Percentiles rank a stretch among this genome's conserved stretches.
Evolutionary conservation across 2,888 invertebrate genomes (phyloP).

Genomic region (Eristalis arbustorum): DNA sequence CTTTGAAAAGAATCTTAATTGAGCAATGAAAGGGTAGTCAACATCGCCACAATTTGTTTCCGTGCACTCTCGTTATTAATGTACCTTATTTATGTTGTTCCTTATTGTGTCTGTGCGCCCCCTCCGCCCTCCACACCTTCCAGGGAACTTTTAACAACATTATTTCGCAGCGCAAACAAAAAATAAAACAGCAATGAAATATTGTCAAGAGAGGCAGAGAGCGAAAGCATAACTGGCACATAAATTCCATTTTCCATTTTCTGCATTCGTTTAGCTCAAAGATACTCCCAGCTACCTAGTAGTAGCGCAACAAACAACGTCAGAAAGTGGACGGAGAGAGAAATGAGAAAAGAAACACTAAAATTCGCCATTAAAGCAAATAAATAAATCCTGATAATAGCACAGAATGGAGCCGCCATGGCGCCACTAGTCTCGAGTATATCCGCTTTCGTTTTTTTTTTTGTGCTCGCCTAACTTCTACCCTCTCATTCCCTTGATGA

Average conservation of each 20-base stretch:
- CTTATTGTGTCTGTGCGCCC: not conserved
- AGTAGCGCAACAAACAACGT: constrained; percentile 4
- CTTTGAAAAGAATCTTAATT: not conserved
- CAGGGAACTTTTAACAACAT: not conserved
- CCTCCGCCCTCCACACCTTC: too few species aligned
- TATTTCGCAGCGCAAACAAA: not conserved
- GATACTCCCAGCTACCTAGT: constrained; percentile 1
- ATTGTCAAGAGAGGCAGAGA: not conserved
- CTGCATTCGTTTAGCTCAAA: constrained; percentile 5
- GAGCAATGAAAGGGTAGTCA: not conserved
- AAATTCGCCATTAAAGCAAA: constrained; percentile 56
- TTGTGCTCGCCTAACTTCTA: too few species aligned
- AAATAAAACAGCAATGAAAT: constrained; percentile 10
- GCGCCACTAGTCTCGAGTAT: constrained; percentile 60
- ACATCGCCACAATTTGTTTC: not conserved
- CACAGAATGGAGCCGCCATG: constrained; percentile 43
- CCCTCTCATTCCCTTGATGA: not conserved
- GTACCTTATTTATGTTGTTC: not conserved
- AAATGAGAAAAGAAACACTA: constrained; percentile 9
- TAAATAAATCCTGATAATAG: constrained; percentile 57
- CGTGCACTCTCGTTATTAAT: not conserved
- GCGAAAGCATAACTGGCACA: constrained; percentile 11
- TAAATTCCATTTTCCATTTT: constrained; percentile 35
- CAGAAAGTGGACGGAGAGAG: not conserved
- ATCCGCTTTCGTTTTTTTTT: constrained; percentile 40